Evolutionary conservation across 1,140 invertebrate species (phyloP).

Genomic region (Danaus melanippus): DNA sequence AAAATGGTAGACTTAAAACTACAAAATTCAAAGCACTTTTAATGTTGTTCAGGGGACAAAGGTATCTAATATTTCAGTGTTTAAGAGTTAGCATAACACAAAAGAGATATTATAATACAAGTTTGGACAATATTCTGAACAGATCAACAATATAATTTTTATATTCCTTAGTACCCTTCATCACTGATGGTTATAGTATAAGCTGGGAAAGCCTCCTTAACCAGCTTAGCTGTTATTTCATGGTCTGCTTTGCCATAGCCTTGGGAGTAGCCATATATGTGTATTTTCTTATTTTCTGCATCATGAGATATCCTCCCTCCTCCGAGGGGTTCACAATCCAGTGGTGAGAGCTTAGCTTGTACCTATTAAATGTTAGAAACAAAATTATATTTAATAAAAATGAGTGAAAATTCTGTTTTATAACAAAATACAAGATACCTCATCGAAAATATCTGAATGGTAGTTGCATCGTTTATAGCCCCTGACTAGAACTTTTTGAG

Average conservation of each 20-base stretch:
- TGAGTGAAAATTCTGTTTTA: not conserved
- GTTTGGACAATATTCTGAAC: not conserved
- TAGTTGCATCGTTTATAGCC: constrained; percentile 80
- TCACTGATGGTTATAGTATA: constrained; percentile 85
- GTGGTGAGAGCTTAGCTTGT: constrained; percentile 55
- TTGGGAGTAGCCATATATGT: constrained; percentile 92
- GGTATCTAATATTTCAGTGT: no score
- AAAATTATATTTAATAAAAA: constrained; percentile 4
- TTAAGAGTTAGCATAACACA: no score
- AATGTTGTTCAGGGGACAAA: no score
- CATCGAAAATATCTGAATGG: constrained; percentile 74
- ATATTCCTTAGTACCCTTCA: constrained; percentile 81
- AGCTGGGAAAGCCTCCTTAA: constrained; percentile 82
- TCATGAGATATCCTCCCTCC: constrained; percentile 90
- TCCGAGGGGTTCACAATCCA: constrained; percentile 83
- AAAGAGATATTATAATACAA: no score
- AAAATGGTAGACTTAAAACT: no score
- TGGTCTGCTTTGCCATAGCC: constrained; percentile 92
- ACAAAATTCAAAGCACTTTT: no score
- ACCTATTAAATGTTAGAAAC: constrained; percentile 27
- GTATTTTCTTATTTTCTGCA: constrained; percentile 79
- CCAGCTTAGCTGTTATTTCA: constrained; percentile 78
- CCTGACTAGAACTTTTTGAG: constrained; percentile 79
- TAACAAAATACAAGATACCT: constrained; percentile 36
- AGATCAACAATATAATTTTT: not conserved